Percentiles rank a stretch among this genome's conserved stretches.
Evolutionary conservation across 2,888 invertebrate species (phyloP).

Genomic region (Orchesella flavescens): DNA sequence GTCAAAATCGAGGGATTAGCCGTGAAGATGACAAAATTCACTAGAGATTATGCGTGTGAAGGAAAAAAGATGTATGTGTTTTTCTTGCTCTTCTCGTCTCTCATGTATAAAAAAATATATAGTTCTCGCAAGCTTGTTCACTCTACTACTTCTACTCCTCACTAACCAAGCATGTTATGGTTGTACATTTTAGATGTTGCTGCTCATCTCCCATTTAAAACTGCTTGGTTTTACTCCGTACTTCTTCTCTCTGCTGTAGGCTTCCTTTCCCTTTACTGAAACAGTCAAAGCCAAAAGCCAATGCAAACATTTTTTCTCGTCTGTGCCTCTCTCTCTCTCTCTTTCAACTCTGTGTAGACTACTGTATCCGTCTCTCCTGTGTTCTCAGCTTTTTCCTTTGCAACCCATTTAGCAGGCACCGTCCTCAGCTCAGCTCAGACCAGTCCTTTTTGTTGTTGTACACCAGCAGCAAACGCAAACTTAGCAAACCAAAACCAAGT

Average conservation of each 20-base stretch:
- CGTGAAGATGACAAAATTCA: constrained; percentile 59
- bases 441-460: not conserved
- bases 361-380: not conserved
- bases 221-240: not conserved
- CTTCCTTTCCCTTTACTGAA: constrained; percentile 3
- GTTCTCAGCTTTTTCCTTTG: constrained; percentile 10
- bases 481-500: not conserved
- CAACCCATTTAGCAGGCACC: not conserved
- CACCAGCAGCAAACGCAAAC: no score
- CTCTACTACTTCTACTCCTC: no score
- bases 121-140: no score
- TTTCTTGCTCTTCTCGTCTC: not conserved
- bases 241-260: not conserved
- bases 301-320: not conserved
- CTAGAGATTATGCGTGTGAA: constrained; percentile 62
- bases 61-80: constrained; percentile 34
- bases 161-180: not conserved
- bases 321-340: not conserved
- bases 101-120: no score
- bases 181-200: not conserved
- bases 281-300: not conserved
- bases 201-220: not conserved
- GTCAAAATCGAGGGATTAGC: constrained; percentile 55
- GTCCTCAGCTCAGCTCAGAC: not conserved
- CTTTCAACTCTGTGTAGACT: not conserved